Conservation (phyloP, 2,888 invertebrate species). For the Hydrotaea cyrtoneurina region DNA sequence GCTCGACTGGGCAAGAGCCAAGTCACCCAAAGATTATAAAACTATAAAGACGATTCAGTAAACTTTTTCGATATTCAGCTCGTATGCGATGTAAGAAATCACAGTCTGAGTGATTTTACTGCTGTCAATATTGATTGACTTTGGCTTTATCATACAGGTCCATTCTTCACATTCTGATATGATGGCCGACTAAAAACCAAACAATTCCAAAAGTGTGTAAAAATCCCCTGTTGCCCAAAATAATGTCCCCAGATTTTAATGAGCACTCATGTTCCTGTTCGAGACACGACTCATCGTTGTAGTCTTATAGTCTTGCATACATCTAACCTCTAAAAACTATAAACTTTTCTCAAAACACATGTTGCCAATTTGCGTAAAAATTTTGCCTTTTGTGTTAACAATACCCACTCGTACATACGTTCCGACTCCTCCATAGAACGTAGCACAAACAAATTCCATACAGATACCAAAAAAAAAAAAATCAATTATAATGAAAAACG, state of each 20-base stretch:
- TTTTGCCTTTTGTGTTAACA: constrained; percentile 61
- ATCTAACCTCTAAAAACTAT: neutral
- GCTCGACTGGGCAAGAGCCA: constrained; percentile 18
- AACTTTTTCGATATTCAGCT: no score
- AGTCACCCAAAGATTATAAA: neutral
- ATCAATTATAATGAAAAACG: constrained; percentile 57
- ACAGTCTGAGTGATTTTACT: no score
- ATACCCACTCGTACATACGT: constrained; percentile 2
- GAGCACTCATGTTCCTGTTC: no score
- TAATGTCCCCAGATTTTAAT: no score
- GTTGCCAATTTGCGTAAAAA: constrained; percentile 67
- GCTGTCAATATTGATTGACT: no score
- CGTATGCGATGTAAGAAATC: no score
- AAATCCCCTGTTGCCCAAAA: no score
- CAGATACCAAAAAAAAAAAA: constrained; percentile 29
- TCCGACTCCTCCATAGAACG: neutral
- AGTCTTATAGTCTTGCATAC: neutral
- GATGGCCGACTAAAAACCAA: no score
- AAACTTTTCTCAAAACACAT: constrained; percentile 47
- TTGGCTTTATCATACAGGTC: no score
- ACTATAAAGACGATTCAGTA: neutral
- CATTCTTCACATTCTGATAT: no score
- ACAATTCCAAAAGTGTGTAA: no score
- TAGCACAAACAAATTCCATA: constrained; percentile 30
- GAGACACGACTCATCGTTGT: neutral